Conservation (phyloP, 2,113 vertebrate genomes). For the Kryptolebias marmoratus region DNA sequence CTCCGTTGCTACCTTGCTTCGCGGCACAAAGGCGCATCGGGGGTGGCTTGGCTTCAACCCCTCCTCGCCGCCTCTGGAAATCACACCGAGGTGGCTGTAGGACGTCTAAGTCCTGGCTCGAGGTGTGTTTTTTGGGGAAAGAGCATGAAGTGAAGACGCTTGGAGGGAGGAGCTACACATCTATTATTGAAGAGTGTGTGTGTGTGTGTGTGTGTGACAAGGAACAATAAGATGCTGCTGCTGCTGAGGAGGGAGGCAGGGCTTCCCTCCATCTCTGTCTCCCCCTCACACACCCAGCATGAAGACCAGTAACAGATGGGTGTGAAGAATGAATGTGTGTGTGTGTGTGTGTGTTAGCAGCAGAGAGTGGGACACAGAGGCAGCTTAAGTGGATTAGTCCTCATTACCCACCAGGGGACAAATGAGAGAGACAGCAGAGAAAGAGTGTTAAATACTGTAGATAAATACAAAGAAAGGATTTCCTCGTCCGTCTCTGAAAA, state of each 20-base stretch:
- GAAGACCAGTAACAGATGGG: conserved; percentile 50
- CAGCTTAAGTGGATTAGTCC: conserved; percentile 70
- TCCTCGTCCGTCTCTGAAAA: conserved; percentile 48
- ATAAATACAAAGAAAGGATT: conserved; percentile 68
- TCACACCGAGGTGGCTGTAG: too few species aligned
- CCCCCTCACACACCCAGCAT: conserved; percentile 25
- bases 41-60: too few species aligned
- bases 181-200: conserved; percentile 62
- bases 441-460: conserved; percentile 45
- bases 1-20: too few species aligned
- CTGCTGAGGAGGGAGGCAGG: conserved; percentile 51
- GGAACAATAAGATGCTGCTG: conserved; percentile 50
- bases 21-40: too few species aligned
- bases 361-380: conserved; percentile 40
- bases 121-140: too few species aligned
- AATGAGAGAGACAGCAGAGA: background rate
- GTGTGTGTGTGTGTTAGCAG: conserved; percentile 22
- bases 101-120: too few species aligned
- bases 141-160: conserved; percentile 9
- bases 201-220: conserved; percentile 13
- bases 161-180: conserved; percentile 57
- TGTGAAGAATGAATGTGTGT: conserved; percentile 17
- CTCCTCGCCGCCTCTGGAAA: too few species aligned
- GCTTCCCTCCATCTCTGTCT: conserved; percentile 59
- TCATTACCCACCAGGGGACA: conserved; percentile 80